Evolutionary conservation across 2,888 invertebrate species (phyloP).

Genomic region (Chymomyza procnemis): DNA sequence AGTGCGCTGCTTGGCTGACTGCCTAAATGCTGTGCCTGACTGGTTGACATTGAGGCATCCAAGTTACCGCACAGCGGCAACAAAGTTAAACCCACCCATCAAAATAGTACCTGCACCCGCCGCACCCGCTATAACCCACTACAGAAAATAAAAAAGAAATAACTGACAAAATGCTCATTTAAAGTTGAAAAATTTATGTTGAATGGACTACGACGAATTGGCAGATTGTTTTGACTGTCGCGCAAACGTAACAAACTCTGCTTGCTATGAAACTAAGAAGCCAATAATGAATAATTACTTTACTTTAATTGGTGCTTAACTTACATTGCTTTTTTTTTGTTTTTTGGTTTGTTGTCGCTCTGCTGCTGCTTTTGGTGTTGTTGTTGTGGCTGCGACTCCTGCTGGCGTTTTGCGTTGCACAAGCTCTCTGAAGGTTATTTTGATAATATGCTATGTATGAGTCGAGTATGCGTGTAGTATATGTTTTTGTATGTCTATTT

Average conservation of each 20-base stretch:
- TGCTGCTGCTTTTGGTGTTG: background rate
- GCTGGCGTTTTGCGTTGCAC: constrained; percentile 41
- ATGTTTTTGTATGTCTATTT: background rate
- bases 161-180: background rate
- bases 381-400: constrained; percentile 30
- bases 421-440: constrained; percentile 30
- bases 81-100: background rate
- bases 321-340: constrained; percentile 36
- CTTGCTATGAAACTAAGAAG: background rate
- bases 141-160: too few relatives aligned
- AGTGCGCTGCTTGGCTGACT: background rate
- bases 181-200: constrained; percentile 3
- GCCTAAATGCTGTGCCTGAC: background rate
- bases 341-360: constrained; percentile 32
- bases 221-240: background rate
- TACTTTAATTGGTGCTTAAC: constrained; percentile 26
- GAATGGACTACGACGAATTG: background rate
- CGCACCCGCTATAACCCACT: background rate
- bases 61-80: background rate
- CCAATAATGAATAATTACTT: constrained; percentile 22
- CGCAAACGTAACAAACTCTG: background rate
- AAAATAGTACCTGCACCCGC: background rate
- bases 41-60: constrained; percentile 4
- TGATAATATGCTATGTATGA: background rate
- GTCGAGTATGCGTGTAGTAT: background rate